Conservation (phyloP, 2,888 invertebrate species). For the Tetramorium bicarinatum region DNA sequence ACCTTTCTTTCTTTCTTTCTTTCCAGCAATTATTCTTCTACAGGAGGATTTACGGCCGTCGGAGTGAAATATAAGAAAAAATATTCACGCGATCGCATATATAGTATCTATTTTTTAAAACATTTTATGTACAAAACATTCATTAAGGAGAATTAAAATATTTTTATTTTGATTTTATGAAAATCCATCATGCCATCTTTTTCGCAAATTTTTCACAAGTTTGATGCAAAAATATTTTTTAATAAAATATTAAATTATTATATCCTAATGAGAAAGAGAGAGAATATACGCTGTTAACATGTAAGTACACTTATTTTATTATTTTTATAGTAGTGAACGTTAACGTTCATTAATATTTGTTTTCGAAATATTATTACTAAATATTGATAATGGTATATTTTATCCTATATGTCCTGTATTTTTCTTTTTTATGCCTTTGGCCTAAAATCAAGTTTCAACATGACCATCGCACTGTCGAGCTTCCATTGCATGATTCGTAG, state of each 20-base stretch:
- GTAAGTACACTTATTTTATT: background rate
- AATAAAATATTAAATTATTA: background rate
- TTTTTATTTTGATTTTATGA: background rate
- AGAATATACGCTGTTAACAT: background rate
- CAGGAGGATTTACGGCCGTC: background rate
- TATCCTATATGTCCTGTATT: background rate
- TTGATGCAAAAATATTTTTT: background rate
- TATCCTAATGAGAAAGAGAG: background rate
- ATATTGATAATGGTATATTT: background rate
- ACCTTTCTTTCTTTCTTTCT: conserved; percentile 10
- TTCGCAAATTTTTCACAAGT: background rate
- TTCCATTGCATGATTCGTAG: conserved; percentile 16
- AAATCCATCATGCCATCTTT: background rate
- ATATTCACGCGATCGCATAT: background rate
- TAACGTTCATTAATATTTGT: background rate
- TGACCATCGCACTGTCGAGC: background rate
- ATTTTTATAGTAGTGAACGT: background rate
- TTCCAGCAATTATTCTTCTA: background rate
- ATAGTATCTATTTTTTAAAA: background rate
- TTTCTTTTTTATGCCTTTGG: conserved; percentile 6
- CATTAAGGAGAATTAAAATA: background rate
- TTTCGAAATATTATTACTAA: background rate
- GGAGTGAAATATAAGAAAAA: conserved; percentile 1
- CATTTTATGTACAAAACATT: background rate
- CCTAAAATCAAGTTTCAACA: background rate